Evolutionary conservation across 2,797 vertebrate genomes (phyloP), one percentile per base, ranked within the genome.

Genomic region (Smutsia gigantea): DNA sequence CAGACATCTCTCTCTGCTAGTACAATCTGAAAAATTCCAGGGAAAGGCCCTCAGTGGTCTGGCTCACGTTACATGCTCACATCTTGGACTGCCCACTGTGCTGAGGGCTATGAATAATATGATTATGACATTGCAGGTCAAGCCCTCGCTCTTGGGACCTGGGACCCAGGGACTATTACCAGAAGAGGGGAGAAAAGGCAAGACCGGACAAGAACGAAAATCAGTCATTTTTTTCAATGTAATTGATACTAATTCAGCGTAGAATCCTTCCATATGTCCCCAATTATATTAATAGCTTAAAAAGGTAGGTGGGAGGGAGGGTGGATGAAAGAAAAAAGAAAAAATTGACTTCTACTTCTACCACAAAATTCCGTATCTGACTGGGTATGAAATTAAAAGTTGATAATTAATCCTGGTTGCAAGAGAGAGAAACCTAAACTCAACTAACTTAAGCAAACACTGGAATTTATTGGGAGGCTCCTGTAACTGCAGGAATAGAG

Each of bases 381-480:
- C 19, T 25, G 29, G 49, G 3, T 79, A 83, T 82, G 46, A 87
- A 96, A 93, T 83, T 75, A 72, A 95, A 84, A 93, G 23, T 86
- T 39, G 74, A 8, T 25, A 37, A 68, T 95, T 64, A 90, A 79
- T 88, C 51, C 82, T 91, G 57, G 34, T 64, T 86, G 57, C 27
- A 87, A 78, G 2, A 86, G n/a, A 87, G 13, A 69, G 79, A 94
- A 92, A 86, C 1, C 57, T 79, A 72, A 87, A 90, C 15, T 81
- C 53, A 61, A 77, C 34, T 59, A 93, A 34, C 34, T 82, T 74
- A 86, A 83, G 61, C 11, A 71, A 90, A 94, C 79, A 12, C 21
- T 42, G 63, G 14, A 64, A 64, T 53, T 27, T 59, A 55, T 34
- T 34, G 39, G 55, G 86, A 85, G 57, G 37, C 29, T 86, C 29